These are phyloP conservation scores for Epizoanthus ramosus DNA, from an alignment of 92 coral and sea anemone genomes.

Conservation along the genomic window DNA sequence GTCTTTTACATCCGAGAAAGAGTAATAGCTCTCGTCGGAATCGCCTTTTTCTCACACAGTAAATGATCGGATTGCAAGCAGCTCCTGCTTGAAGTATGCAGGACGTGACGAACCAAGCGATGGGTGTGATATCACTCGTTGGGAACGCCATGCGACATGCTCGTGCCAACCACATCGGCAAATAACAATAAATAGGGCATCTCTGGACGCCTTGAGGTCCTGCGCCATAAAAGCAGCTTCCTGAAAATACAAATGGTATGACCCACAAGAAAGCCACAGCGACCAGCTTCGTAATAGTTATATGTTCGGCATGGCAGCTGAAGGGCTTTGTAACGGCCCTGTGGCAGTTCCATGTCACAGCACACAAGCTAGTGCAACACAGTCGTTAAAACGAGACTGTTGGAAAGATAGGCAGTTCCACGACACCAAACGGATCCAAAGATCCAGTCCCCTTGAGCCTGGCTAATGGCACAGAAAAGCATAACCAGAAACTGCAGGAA, in stretches of 20 bases:
- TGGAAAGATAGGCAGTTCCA: neutral
- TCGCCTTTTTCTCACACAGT: neutral
- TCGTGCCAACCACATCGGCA: neutral
- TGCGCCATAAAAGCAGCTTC: neutral
- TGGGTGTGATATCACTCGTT: neutral
- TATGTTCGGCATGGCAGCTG: neutral
- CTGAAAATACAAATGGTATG: neutral
- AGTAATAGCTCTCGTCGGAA: slow-evolving; percentile 11
- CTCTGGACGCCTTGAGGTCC: slow-evolving; percentile 9
- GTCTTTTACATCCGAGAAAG: neutral
- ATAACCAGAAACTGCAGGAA: slow-evolving; percentile 7
- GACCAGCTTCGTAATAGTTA: slow-evolving; percentile 2
- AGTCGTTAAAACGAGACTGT: neutral
- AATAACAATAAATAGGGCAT: slow-evolving; percentile 11
- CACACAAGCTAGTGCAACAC: slow-evolving; percentile 6
- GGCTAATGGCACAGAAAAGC: slow-evolving; percentile 15
- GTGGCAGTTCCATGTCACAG: slow-evolving; percentile 18
- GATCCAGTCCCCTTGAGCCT: slow-evolving; percentile 13
- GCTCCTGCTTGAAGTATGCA: slow-evolving; percentile 15
- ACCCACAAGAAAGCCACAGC: slow-evolving; percentile 13
- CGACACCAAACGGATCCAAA: slow-evolving; percentile 25
- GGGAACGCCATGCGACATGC: slow-evolving; percentile 8
- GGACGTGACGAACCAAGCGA: neutral
- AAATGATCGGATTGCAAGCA: slow-evolving; percentile 23
- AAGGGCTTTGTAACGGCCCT: slow-evolving; percentile 27